Evolutionary conservation across 2,113 vertebrate genomes (phyloP), one percentile per base, ranked within the genome.

Genomic region (Rhea pennata): DNA sequence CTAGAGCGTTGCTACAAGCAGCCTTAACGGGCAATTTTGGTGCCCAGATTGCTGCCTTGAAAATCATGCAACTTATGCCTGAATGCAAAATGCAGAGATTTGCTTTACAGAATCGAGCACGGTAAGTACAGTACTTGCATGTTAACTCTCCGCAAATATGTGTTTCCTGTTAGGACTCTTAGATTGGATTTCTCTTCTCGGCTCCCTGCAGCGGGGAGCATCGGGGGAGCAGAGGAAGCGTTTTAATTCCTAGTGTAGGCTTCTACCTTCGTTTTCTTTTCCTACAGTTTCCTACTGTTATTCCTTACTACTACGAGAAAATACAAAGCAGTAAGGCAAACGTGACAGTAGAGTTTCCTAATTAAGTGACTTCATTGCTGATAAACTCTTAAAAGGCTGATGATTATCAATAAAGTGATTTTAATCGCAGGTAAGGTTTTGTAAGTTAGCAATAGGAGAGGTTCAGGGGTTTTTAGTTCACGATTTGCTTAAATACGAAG

Each of bases 121-220:
- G 53, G 93, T 95, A 91, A 96, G 94, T 97, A 67, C 36, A 5
- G 20, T 15, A 48, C 33, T 31, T 83, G 44, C 91, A 62, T 73
- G 50, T 39, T 62, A 70, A 61, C 19, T n/a, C 40, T n/a, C 54
- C 66, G 31, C 39, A 66, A 67, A 71, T 51, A 6, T 1, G 5
- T 50, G 53, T 74, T 93, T 93, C 42, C 48, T 67, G 31, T 83
- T 61, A 66, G 27, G 86, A 93, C 62, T 23, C 12, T 86, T 48
- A 1, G 15, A 9, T 51, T 22, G 29, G n/a, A 19, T 44, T 48
- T 74, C 69, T n/a, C 61, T 48, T 33, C 31, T 76, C 6, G 36
- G 33, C 48, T 95, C 66, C 48, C 48, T 86, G 59, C 59, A 87
- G 10, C 33, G 6, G 6, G n/a, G 39, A 59, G 40, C 17, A 0